Percentiles rank a stretch among this genome's conserved stretches.
Conservation (phyloP, 2,113 vertebrate species). For the Ariopsis seemanni region DNA sequence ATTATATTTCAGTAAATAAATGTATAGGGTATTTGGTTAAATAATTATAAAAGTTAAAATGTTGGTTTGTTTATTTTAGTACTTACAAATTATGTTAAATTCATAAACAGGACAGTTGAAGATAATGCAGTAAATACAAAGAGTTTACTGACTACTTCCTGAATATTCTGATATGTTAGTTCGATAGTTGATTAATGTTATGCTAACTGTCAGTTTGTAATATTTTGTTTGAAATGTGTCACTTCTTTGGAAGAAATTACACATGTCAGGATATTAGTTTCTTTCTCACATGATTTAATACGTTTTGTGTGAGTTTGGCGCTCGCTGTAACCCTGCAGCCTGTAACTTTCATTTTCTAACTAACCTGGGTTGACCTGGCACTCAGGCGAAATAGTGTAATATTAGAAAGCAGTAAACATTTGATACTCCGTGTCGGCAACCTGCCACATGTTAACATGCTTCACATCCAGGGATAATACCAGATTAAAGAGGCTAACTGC, state of each 20-base stretch:
- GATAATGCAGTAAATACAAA: not conserved
- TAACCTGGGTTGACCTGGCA: not conserved
- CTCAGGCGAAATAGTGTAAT: not conserved
- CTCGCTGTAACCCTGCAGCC: not conserved
- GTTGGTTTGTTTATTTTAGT: not conserved
- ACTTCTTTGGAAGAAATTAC: not conserved
- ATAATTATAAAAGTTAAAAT: no score
- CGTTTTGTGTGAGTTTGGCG: not conserved
- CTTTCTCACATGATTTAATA: not conserved
- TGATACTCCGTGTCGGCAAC: not conserved
- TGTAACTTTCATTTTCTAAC: not conserved
- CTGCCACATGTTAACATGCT: not conserved
- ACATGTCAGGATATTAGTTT: not conserved
- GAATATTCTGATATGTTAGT: not conserved
- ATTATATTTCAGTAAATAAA: not conserved
- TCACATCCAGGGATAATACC: not conserved
- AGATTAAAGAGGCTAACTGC: conserved; percentile 13
- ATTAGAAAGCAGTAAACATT: not conserved
- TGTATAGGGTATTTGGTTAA: not conserved
- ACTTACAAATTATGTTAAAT: not conserved
- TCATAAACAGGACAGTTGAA: not conserved
- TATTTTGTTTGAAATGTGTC: not conserved
- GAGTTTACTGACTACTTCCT: not conserved
- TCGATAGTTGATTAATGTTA: not conserved
- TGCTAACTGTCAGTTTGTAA: not conserved